Base-by-base conservation (phyloP, 2,113 vertebrate species). In the Prietella phreatophila region DNA sequence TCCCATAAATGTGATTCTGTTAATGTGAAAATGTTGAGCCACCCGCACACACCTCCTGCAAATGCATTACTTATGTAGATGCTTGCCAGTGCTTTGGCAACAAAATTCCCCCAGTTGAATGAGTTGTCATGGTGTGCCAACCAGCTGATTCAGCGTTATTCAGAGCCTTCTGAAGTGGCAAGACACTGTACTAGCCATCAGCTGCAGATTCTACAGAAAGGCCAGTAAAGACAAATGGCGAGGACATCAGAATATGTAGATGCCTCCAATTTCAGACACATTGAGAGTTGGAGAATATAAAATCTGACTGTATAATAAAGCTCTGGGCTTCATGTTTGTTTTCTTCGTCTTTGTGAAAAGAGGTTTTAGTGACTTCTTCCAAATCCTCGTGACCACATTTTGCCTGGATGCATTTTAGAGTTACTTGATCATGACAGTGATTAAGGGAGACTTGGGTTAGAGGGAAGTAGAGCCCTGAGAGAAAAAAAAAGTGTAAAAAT, bases 1-100 rank as follows among this genome's bases (percentile, higher is more conserved):
- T 67, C 92, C 92, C 86, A 89, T 36, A 94, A 94, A 95, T 95
- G 93, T 92, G 92, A 95, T 93, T 95, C 92, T 89, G 90, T 91
- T 94, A 93, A 95, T 93, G 91, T 42, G 89, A 94, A 93, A 93
- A 93, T 90, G 83, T 91, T 69, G 36, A 84, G 19, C 89, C 85
- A 67, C 91, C 89, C 61, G 86, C 30, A 82, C 73, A 3, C 81
- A 42, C 63, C 53, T 78, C 89, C 11, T 42, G 17, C 50, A 33
- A 42, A 47, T 65, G 47, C 53, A 82, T 75, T 76, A 75, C 60
- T 36, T 86, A 61, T 25, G 33, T 20, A 82, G 56, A 60, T 65
- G 50, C 71, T 80, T 73, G 53, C 33, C 73, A 30, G 56, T 55
- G 27, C 33, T 14, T 65, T 60, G 19, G 27, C 60, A 73, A 67